Percentiles rank a stretch among this genome's conserved stretches.
These are phyloP conservation scores for Coenobita brevimanus DNA, from an alignment of 1,140 invertebrate genomes.

Conservation along the genomic window DNA sequence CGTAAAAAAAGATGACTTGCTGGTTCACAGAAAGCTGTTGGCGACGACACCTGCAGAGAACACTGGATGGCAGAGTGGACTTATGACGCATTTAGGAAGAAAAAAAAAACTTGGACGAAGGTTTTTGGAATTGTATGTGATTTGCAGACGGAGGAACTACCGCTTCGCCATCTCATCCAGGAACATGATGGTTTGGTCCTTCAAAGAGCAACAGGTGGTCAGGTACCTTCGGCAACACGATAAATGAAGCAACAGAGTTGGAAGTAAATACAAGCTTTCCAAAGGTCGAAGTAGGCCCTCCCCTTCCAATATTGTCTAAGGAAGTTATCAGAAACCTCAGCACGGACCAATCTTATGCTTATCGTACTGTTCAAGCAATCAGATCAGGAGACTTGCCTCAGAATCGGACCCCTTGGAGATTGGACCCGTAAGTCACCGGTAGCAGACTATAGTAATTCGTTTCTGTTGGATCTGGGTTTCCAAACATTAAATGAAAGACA, in stretches of 20 bases:
- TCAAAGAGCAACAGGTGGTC: slow-evolving; percentile 21
- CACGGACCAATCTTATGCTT: slow-evolving; percentile 40
- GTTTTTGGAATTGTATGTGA: slow-evolving; percentile 3
- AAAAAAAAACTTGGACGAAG: slow-evolving; percentile 4
- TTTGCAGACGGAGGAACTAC: slow-evolving; percentile 14
- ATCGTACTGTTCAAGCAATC: slow-evolving; percentile 23
- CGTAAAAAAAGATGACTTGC: not conserved
- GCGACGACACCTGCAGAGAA: slow-evolving; percentile 20
- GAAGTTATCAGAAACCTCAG: slow-evolving; percentile 34
- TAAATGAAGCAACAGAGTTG: slow-evolving; percentile 2
- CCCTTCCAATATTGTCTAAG: slow-evolving; percentile 27
- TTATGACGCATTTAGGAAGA: slow-evolving; percentile 27
- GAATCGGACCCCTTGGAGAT: too few species aligned
- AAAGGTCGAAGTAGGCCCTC: slow-evolving; percentile 28
- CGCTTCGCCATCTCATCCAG: slow-evolving; percentile 24
- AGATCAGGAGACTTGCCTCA: slow-evolving; percentile 24
- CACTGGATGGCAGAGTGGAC: not conserved
- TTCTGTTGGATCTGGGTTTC: too few species aligned
- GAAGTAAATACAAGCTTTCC: too few species aligned
- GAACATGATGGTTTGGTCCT: slow-evolving; percentile 3
- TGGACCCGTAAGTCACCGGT: too few species aligned
- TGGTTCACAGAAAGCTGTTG: slow-evolving; percentile 20
- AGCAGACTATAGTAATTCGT: too few species aligned
- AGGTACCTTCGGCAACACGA: slow-evolving; percentile 28
- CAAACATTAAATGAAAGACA: too few species aligned